phyloP scores from a whole-genome alignment of 2,113 vertebrate genomes.

The Okapia johnstoni region DNA sequence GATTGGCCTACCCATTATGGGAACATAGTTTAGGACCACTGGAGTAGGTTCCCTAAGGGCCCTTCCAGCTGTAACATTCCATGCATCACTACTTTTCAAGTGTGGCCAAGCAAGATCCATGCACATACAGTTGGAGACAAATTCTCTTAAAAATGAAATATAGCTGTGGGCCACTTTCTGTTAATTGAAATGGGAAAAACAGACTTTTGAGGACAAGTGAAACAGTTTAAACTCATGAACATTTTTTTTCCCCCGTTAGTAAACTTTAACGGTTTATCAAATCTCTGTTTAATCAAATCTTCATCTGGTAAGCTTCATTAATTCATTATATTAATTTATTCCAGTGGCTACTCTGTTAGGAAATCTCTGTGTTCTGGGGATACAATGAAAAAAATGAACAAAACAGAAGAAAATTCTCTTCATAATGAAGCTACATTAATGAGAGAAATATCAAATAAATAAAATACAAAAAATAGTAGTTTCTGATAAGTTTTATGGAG shows the following conservation, averaged over 20 bases:
- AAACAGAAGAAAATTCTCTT: background rate
- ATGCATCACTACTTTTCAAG: background rate
- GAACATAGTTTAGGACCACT: background rate
- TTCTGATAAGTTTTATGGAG: background rate
- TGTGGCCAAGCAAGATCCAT: background rate
- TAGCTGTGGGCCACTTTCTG: background rate
- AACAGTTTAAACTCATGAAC: background rate
- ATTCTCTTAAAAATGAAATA: conserved; percentile 9
- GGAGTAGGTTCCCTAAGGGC: background rate
- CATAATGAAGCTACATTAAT: background rate
- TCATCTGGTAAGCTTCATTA: background rate
- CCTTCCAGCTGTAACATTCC: background rate
- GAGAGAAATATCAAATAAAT: background rate
- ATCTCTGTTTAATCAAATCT: background rate
- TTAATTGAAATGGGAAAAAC: background rate
- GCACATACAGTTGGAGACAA: background rate
- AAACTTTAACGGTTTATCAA: background rate
- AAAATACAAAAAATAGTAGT: background rate
- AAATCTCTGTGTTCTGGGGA: background rate
- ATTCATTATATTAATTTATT: background rate
- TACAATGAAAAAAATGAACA: background rate
- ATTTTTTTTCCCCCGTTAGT: background rate
- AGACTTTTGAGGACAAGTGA: background rate
- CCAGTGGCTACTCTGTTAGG: background rate
- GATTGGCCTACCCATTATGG: background rate